Conservation (phyloP, 2,113 vertebrate species). For the Malaclemys terrapin region DNA sequence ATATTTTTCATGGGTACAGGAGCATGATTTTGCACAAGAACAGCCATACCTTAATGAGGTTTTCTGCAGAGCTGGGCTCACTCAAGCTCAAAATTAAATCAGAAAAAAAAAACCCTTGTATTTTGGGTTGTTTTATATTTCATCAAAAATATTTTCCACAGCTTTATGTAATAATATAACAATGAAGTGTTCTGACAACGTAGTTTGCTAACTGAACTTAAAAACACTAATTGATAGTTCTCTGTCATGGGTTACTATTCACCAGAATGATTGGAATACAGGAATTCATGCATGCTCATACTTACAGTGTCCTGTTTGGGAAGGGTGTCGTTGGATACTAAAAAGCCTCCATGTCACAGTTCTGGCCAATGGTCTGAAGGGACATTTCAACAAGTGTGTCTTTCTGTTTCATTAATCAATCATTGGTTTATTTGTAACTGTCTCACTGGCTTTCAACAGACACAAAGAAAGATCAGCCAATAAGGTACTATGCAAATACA, state of each 20-base stretch:
- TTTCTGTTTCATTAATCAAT: neutral
- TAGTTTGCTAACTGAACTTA: neutral
- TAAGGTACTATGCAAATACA: neutral
- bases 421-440: neutral
- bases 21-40: neutral
- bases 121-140: neutral
- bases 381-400: neutral
- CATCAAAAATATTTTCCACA: neutral
- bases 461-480: neutral
- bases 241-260: neutral
- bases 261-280: neutral
- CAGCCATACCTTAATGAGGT: neutral
- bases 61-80: no score
- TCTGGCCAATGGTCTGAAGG: accelerated
- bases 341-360: neutral
- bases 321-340: neutral
- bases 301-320: neutral
- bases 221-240: neutral
- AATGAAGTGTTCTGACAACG: neutral
- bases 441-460: neutral
- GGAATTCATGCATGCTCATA: accelerated
- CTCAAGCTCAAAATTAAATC: neutral
- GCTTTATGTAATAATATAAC: neutral
- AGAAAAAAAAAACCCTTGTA: neutral
- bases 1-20: neutral